Percentiles rank a stretch among this genome's conserved stretches.
Conservation (phyloP, 1,140 invertebrate species). For the Amyelois transitella region DNA sequence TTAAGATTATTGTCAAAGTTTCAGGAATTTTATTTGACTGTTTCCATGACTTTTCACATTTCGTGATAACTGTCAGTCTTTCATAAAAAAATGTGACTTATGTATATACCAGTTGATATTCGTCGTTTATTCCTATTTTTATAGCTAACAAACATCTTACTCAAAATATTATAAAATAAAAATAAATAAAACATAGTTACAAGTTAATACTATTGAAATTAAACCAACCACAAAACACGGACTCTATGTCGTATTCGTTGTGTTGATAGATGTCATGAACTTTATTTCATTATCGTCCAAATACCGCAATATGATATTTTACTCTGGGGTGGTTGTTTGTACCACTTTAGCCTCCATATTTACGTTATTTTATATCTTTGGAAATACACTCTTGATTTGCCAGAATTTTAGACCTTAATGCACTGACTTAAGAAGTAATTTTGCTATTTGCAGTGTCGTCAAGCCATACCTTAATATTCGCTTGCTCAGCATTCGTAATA, state of each 20-base stretch:
- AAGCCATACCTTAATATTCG: not conserved
- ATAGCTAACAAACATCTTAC: no score
- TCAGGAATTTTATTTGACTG: no score
- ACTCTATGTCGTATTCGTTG: not conserved
- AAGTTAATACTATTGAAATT: no score
- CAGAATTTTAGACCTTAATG: not conserved
- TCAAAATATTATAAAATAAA: no score
- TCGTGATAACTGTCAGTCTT: no score
- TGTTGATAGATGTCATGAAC: not conserved
- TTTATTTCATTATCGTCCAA: not conserved
- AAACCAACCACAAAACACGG: not conserved
- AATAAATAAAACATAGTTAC: no score
- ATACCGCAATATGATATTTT: conserved; percentile 7
- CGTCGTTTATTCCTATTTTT: no score
- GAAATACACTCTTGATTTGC: not conserved
- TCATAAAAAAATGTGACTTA: no score
- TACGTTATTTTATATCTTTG: not conserved
- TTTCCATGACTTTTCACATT: no score
- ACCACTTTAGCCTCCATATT: not conserved
- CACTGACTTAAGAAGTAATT: not conserved
- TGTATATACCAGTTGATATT: no score
- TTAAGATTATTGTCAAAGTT: no score
- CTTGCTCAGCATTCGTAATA: not conserved
- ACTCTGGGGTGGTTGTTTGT: not conserved
- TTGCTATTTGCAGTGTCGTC: not conserved